Evolutionary conservation across 2,888 invertebrate genomes (phyloP), one percentile per base, ranked within the genome.

Genomic region (Drosophila pullipes): DNA sequence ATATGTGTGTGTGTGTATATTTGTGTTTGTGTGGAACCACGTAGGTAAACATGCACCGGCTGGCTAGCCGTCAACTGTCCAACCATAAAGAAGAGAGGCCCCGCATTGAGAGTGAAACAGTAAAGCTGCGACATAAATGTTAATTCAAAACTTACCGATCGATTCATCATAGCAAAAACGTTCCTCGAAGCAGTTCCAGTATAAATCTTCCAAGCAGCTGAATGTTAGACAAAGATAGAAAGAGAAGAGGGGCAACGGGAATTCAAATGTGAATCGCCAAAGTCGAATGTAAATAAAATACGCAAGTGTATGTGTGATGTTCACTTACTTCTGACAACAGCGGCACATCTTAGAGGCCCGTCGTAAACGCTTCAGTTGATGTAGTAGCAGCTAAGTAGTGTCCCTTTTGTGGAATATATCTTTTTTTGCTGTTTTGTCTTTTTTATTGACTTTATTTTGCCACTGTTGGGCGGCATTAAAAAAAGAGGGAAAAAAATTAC

Each of bases 141-240:
- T 66, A 58, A 69, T 73, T 59, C 25, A 60, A 61, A 59, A 89
- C 92, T 92, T 78, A 94, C 93, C 96, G 76, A 96, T 96, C 90
- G 95, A 95, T 93, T 96, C 95, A 92, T 96, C 96, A 92, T 95
- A 96, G 90, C 96, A 96, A 92, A 95, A 96, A 82, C 94, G 94
- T 93, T 96, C 96, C 91, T 96, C 96, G 87, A 96, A 95, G 90
- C 96, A 95, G 89, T 95, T 95, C 96, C 96, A 96, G 93, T 96
- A 96, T 92, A 95, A 94, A 79, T 95, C 95, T 94, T 96, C 96
- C 93, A 95, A 94, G 91, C 96, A 96, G 90, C 96, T 96, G 69
- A 68, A 77, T 33, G 57, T 22, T 13, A 16, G 39, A 28, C 47
- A 25, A 13, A 25, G 47, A 25, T 11, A 18, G n/a, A 13, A 11